Evolutionary conservation across 2,113 vertebrate genomes (phyloP).

Genomic region (Pterocles gutturalis): DNA sequence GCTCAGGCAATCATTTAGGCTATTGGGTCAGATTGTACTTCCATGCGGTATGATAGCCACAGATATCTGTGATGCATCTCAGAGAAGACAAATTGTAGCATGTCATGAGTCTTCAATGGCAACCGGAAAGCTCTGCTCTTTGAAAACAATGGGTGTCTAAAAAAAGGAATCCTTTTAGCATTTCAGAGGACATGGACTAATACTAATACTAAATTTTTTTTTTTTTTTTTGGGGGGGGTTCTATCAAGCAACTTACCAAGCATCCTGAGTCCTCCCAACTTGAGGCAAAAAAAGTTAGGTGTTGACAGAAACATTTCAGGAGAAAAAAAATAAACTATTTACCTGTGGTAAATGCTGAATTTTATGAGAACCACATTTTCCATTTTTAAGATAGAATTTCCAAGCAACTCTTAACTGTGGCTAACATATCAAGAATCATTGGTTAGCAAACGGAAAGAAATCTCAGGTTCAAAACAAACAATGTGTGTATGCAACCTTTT

Average conservation of each 20-base stretch:
- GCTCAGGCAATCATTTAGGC: neutral
- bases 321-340: neutral
- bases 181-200: neutral
- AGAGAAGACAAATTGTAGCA: neutral
- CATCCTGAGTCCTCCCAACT: neutral
- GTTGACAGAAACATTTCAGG: slow-evolving; percentile 8
- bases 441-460: slow-evolving; percentile 46
- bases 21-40: neutral
- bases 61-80: neutral
- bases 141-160: neutral
- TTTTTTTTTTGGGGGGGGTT: neutral
- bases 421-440: neutral
- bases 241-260: neutral
- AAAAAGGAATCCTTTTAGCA: neutral
- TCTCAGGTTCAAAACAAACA: slow-evolving; percentile 57
- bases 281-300: neutral
- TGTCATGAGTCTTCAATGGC: neutral
- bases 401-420: slow-evolving; percentile 35
- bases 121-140: neutral
- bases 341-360: slow-evolving; percentile 59
- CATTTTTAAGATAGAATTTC: slow-evolving; percentile 53
- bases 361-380: slow-evolving; percentile 56
- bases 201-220: neutral
- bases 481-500: slow-evolving; percentile 34
- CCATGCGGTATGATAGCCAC: neutral